These are phyloP conservation scores for Agelastica alni DNA, from an alignment of 2,888 invertebrate species.

Conservation along the genomic window DNA sequence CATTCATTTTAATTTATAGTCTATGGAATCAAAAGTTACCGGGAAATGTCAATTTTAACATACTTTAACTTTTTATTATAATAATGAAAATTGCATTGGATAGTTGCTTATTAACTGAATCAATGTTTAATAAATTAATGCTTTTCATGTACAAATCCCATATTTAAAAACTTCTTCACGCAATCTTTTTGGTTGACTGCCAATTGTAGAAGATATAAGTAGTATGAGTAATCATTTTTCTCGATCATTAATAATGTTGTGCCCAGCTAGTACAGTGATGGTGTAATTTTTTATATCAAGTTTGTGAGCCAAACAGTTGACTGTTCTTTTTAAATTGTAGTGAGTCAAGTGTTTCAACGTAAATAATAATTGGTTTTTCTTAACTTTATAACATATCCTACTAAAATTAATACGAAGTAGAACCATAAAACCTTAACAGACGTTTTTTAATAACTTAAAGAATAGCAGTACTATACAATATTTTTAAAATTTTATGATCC, in stretches of 20 bases:
- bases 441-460: too few species aligned
- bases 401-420: too few species aligned
- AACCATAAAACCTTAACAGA: too few species aligned
- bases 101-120: conserved; percentile 2
- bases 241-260: conserved; percentile 45
- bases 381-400: too few species aligned
- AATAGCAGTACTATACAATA: too few species aligned
- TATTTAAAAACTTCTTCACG: conserved; percentile 37
- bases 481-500: too few species aligned
- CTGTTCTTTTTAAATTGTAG: background rate
- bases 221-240: conserved; percentile 30
- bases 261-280: conserved; percentile 38
- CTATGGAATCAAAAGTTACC: background rate
- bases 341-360: too few species aligned
- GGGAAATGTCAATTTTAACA: conserved; percentile 4
- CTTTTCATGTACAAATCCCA: conserved; percentile 12
- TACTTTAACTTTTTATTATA: conserved; percentile 10
- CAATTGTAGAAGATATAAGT: conserved; percentile 50
- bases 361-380: too few species aligned
- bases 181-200: conserved; percentile 53
- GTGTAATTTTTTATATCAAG: conserved; percentile 6
- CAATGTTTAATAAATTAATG: conserved; percentile 16
- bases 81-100: conserved; percentile 4
- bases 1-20: too few species aligned
- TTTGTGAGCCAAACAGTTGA: too few species aligned